Evolutionary conservation across 1,140 invertebrate genomes (phyloP), one percentile per base, ranked within the genome.

Genomic region (Drosophila elegans): DNA sequence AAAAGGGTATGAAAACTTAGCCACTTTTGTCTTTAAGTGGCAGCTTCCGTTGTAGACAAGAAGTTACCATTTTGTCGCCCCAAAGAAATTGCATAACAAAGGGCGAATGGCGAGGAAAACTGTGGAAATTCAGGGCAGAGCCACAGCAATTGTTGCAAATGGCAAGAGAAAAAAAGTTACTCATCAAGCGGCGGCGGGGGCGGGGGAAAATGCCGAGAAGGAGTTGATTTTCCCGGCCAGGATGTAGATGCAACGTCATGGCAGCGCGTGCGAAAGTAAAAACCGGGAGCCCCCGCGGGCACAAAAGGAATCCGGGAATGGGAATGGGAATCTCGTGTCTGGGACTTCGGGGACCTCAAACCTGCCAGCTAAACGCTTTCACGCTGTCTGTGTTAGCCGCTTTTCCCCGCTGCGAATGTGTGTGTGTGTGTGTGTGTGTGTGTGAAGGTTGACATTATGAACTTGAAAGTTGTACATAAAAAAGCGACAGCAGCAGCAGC

Each of bases 381-480:
- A 62, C 54, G 68, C 69, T 73, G 55, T 73, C 56, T 60, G 54
- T 72, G 55, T 29, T 38, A 72, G 64, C 59, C 38, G 48, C 49
- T 74, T 39, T 46, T 62, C 71, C 57, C 51, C 52, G 10, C 34
- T 44, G 44, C 42, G 4, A 12, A 7, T 53, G n/a, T 44, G 16
- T 53, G 21, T 45, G 38, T 45, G 36, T 48, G 34, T 13, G 44
- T 61, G 42, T 61, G 16, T n/a, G n/a, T n/a, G n/a, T 62, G 73
- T 74, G 67, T 77, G 84, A 89, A 89, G 84, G 84, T 89, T 89
- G 84, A 89, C 84, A 89, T 89, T 89, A 89, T 89, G 84, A 89
- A 89, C 84, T 89, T 89, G 84, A 89, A 89, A 89, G 77, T 89
- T 74, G 83, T 88, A 79, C 86, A 59, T 81, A 74, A 59, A 51